Evolutionary conservation across 2,888 invertebrate species (phyloP).

Genomic region (Amphimallon solstitiale): DNA sequence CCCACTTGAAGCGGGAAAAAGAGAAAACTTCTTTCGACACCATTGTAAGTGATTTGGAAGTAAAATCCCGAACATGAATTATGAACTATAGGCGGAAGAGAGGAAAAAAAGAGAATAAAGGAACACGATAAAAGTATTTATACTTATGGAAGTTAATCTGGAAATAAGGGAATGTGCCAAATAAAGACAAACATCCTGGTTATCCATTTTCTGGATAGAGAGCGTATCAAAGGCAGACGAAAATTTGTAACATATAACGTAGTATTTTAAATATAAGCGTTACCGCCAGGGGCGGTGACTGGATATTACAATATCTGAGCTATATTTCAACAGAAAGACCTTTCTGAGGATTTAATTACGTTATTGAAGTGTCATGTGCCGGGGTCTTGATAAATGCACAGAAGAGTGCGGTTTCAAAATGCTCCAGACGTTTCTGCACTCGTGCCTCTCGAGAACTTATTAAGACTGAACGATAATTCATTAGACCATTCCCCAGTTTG

Average conservation of each 20-base stretch:
- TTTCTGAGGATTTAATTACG: constrained; percentile 64
- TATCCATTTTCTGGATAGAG: neutral
- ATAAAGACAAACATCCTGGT: neutral
- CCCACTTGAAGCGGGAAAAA: neutral
- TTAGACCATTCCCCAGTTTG: constrained; percentile 40
- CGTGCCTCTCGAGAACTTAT: constrained; percentile 56
- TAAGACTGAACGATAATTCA: constrained; percentile 58
- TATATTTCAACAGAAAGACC: constrained; percentile 61
- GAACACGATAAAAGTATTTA: neutral
- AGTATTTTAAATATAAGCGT: constrained; percentile 60
- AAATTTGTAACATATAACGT: constrained; percentile 7
- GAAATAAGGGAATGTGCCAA: constrained; percentile 1
- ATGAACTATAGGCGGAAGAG: neutral
- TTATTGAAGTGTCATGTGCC: constrained; percentile 64
- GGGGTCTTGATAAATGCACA: constrained; percentile 62
- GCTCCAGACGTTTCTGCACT: constrained; percentile 54
- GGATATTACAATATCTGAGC: constrained; percentile 59
- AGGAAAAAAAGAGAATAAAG: neutral
- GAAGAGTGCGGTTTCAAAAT: constrained; percentile 54
- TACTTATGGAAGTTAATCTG: constrained; percentile 1
- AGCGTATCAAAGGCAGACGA: constrained; percentile 11
- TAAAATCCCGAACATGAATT: neutral
- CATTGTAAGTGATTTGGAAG: neutral
- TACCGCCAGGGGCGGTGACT: constrained; percentile 16
- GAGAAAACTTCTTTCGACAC: neutral